Percentiles rank a stretch among this genome's conserved stretches.
Evolutionary conservation across 2,797 vertebrate genomes (phyloP).

Genomic region (Sebastes taczanowskii): DNA sequence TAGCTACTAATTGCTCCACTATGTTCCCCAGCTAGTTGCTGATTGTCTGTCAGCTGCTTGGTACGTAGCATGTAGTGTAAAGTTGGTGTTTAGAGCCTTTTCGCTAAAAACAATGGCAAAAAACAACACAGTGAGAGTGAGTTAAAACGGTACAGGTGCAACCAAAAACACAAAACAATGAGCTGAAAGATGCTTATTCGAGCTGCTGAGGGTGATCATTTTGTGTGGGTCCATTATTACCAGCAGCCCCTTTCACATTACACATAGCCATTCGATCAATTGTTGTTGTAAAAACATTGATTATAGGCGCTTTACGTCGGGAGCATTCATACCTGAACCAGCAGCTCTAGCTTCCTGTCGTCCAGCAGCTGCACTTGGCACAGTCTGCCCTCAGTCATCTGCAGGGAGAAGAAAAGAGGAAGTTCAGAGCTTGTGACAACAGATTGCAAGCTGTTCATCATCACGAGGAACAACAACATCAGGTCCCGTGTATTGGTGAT

Average conservation of each 20-base stretch:
- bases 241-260: not conserved
- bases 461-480: constrained; percentile 5
- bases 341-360: constrained; percentile 95
- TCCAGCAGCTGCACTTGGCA: constrained; percentile 97
- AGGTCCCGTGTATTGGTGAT: not conserved
- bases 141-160: not conserved
- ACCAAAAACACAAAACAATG: not conserved
- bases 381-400: constrained; percentile 98
- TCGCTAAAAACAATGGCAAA: too few relatives aligned
- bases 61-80: not conserved
- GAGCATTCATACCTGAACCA: constrained; percentile 92
- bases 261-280: not conserved
- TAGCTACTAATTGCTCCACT: too few relatives aligned
- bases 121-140: not conserved
- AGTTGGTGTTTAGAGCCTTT: too few relatives aligned
- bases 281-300: not conserved
- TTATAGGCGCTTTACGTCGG: not conserved
- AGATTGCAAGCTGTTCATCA: constrained; percentile 9
- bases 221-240: not conserved
- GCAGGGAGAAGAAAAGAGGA: constrained; percentile 41
- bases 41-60: not conserved
- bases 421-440: constrained; percentile 28
- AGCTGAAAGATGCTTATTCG: not conserved
- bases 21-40: not conserved
- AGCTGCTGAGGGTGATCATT: not conserved